phyloP scores from a whole-genome alignment of 2,113 vertebrate species.

The Recurvirostra avosetta region DNA sequence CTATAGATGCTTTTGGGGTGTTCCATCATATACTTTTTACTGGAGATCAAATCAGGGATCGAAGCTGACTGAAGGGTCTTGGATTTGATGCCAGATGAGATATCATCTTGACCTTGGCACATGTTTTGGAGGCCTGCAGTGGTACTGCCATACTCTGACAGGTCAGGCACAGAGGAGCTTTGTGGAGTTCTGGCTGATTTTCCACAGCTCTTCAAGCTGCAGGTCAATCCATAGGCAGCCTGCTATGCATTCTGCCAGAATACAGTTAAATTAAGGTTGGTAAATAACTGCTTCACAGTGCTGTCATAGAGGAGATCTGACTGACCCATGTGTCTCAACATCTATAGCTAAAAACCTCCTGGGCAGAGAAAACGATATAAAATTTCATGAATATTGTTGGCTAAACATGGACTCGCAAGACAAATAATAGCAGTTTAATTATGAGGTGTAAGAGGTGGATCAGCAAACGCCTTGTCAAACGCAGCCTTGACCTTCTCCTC shows the following conservation, averaged over 20 bases:
- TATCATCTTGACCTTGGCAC: neutral
- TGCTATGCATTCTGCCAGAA: neutral
- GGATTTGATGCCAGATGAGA: neutral
- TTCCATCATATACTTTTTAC: neutral
- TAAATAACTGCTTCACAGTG: neutral
- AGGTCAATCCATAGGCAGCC: neutral
- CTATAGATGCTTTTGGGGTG: neutral
- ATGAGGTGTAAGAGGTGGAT: accelerated
- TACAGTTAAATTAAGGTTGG: neutral
- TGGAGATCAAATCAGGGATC: neutral
- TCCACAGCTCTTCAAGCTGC: neutral
- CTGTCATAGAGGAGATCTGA: neutral
- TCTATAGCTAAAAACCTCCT: neutral
- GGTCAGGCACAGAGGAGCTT: neutral
- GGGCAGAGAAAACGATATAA: neutral
- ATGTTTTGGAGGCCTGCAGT: accelerated
- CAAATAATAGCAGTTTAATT: neutral
- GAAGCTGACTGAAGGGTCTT: neutral
- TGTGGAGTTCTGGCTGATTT: neutral
- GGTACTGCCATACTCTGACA: neutral
- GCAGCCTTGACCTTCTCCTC: neutral
- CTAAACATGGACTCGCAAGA: neutral
- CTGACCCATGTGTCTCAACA: neutral
- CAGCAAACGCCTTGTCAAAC: neutral
- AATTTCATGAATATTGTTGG: neutral